Evolutionary conservation across 1,140 invertebrate species (phyloP).

Genomic region (Drosophila equinoxialis): DNA sequence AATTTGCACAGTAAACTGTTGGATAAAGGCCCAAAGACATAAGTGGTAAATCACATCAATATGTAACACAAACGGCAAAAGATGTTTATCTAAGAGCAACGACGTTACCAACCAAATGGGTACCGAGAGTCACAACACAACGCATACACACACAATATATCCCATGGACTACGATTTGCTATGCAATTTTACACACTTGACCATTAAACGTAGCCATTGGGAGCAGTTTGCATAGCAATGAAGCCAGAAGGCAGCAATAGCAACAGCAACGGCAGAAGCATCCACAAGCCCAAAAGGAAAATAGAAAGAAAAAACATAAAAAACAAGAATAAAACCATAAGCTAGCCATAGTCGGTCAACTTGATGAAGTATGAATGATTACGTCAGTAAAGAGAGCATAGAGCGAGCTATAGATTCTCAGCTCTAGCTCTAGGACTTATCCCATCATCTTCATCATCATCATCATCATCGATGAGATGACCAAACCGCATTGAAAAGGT

Average conservation of each 20-base stretch:
- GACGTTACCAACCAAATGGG: conserved; percentile 56
- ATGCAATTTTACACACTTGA: conserved; percentile 82
- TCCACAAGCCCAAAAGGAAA: conserved; percentile 32
- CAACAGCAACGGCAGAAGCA: conserved; percentile 14
- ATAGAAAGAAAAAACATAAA: conserved; percentile 40
- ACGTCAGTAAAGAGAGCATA: conserved; percentile 45
- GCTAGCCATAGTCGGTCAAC: conserved; percentile 57
- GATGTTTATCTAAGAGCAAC: conserved; percentile 45
- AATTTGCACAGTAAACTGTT: conserved; percentile 73
- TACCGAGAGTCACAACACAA: conserved; percentile 2
- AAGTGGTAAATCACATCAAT: conserved; percentile 82
- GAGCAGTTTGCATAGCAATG: conserved; percentile 81
- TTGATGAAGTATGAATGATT: conserved; percentile 82
- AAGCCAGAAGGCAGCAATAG: conserved; percentile 42
- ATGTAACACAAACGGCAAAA: conserved; percentile 64
- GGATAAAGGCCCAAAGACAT: conserved; percentile 62
- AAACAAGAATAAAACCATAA: conserved; percentile 34
- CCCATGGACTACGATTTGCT: conserved; percentile 65
- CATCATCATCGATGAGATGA: conserved; percentile 13
- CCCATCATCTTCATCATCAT: conserved; percentile 12
- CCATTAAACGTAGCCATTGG: conserved; percentile 82
- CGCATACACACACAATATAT: no score
- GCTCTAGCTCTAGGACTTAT: conserved; percentile 13
- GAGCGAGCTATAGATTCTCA: conserved; percentile 4
- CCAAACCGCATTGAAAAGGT: conserved; percentile 69